Base-by-base conservation (phyloP, 2,797 vertebrate genomes). In the Rhadinocentrus ornatus region DNA sequence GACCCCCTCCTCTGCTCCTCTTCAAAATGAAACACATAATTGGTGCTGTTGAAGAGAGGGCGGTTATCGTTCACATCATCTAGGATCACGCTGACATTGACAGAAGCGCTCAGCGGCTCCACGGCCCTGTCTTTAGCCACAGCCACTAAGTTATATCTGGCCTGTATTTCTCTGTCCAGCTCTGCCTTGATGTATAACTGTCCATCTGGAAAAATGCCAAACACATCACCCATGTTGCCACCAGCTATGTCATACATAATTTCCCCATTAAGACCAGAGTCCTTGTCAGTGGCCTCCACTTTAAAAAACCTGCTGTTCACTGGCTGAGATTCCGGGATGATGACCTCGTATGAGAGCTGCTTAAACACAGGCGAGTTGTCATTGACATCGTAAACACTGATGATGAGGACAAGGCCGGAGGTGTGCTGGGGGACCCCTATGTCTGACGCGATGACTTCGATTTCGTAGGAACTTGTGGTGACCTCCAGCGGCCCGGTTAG, bases 61-160 rank as follows among this genome's bases (percentile, higher is more conserved):
- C 97, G 96, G 66, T 99, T 99, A 65, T 99, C 98, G 34, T 99
- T 99, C 2, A 99, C 96, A 35, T 99, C 98, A 44, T 99, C 96
- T 15, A 99, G 88, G 78, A 98, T 95, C 6, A 99, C 93, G 0
- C 95, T 98, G 82, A 99, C 96, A 0, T 99, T 99, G 62, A 99
- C 96, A 3, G 93, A 94, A 62, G 97, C 95, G 37, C 93, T 97
- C 3, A 99, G 94, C 0, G 98, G 95, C 41, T 99, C 97, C 22
- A 99, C 97, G 0, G 98, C 98, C 84, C 95, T 91, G 76, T 99
- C 98, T 81, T 92, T 95, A 53, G 98, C 98, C 82, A 95, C 88
- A 2, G 99, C 93, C 87, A 96, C 77, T 20, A 99, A 93, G 79
- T 95, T 73, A 0, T 99, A 99, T 66, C 94, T 93, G 88, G 97